phyloP scores from a whole-genome alignment of 1,140 invertebrate species.

The Habropoda laboriosa region DNA sequence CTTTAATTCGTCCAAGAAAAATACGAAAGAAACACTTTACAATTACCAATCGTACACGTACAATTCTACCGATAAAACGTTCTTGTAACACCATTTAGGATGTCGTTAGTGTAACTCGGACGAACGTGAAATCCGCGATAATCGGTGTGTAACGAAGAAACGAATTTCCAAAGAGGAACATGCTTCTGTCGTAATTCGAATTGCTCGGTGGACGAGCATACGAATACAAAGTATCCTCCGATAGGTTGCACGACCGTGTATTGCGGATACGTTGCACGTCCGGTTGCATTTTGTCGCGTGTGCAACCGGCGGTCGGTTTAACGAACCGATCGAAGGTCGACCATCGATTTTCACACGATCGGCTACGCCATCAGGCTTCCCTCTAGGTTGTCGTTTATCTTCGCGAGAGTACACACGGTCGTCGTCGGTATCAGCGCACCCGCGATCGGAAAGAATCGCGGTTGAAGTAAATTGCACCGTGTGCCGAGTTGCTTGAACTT shows the following conservation, averaged over 20 bases:
- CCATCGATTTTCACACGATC: conserved; percentile 63
- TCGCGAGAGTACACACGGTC: conserved; percentile 1
- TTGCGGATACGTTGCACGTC: conserved; percentile 52
- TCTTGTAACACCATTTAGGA: too few relatives aligned
- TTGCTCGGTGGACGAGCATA: conserved; percentile 30
- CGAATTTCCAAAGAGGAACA: not conserved
- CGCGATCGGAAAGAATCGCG: not conserved
- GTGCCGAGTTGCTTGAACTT: conserved; percentile 1
- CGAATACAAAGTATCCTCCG: conserved; percentile 40
- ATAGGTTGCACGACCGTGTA: conserved; percentile 26
- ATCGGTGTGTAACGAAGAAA: not conserved
- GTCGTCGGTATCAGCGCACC: conserved; percentile 6
- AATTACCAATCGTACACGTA: too few relatives aligned
- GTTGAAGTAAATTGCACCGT: too few relatives aligned
- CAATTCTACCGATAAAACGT: too few relatives aligned
- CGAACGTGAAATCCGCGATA: not conserved
- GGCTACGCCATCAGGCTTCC: conserved; percentile 15
- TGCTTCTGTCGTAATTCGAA: conserved; percentile 47
- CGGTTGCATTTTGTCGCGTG: conserved; percentile 49
- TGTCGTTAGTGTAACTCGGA: too few relatives aligned
- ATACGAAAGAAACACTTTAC: too few relatives aligned
- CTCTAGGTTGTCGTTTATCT: conserved; percentile 30
- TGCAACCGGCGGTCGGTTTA: conserved; percentile 49
- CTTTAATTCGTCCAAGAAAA: too few relatives aligned
- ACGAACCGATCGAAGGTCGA: conserved; percentile 61